A percentile compares a stretch with the other conserved stretches of the same genome.
These are phyloP conservation scores for Octomys mimax DNA, from an alignment of 2,797 vertebrate genomes.

Conservation along the genomic window DNA sequence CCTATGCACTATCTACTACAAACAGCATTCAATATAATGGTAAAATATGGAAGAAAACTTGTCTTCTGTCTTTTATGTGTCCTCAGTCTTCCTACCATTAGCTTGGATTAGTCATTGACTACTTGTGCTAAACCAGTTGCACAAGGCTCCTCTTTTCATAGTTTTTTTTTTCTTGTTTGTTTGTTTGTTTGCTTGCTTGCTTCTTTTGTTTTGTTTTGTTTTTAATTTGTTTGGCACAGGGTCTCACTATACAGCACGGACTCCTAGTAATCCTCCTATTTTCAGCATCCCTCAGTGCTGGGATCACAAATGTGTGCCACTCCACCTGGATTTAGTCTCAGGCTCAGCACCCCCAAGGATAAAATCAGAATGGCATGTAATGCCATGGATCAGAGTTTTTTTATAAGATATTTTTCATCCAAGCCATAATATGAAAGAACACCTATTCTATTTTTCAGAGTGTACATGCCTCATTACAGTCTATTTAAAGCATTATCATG, in stretches of 20 bases:
- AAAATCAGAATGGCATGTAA: too few species aligned
- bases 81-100: neutral
- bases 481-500: constrained; percentile 72
- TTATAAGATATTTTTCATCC: neutral
- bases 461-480: constrained; percentile 20
- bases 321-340: too few species aligned
- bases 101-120: neutral
- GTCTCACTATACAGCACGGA: too few species aligned
- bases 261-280: too few species aligned
- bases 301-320: too few species aligned
- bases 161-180: too few species aligned
- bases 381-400: too few species aligned
- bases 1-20: neutral
- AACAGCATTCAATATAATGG: neutral
- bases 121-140: neutral
- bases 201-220: too few species aligned
- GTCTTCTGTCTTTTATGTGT: neutral
- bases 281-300: too few species aligned
- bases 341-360: too few species aligned
- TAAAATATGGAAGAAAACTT: neutral
- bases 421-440: neutral
- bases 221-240: too few species aligned
- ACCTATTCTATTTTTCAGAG: neutral
- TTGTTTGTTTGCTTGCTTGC: too few species aligned
- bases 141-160: neutral